Evolutionary conservation across 2,797 vertebrate genomes (phyloP), one percentile per base, ranked within the genome.

Genomic region (Anguilla megastoma): DNA sequence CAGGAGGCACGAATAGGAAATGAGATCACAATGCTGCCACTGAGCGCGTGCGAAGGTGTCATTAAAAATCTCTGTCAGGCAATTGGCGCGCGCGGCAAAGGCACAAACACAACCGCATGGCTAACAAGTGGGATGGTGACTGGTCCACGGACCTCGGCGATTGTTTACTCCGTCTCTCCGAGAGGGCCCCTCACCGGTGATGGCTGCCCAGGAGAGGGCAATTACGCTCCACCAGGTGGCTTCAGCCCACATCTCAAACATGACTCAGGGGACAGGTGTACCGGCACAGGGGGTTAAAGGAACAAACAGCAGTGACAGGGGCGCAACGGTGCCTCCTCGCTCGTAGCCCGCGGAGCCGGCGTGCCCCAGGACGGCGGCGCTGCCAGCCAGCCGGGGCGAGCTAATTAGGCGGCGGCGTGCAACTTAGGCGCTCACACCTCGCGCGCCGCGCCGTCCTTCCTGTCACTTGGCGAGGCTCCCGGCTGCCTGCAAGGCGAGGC

Each of bases 341-440:
- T 96, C 95, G 94, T 94, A 96, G 95, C 95, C 97, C 91, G 94
- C 91, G 84, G 96, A 97, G 97, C 97, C 98, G 97, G 97, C 97
- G 95, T 97, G 97, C 96, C 96, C 96, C 96, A 96, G 96, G 96
- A 95, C 97, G 95, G 96, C 91, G 96, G 96, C 95, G 94, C 95
- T 96, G 96, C 96, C 96, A 97, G 94, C 95, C 95, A 96, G 96
- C 96, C 96, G 97, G 96, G 96, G 95, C 95, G 96, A 97, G 97
- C 96, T 98, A 98, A 98, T 99, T 97, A 98, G 97, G 97, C 95
- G 94, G 95, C 96, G 96, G 97, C 97, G 96, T 97, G 97, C 97
- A 97, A 96, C 92, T 97, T 96, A 96, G 96, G 96, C 96, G 95
- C 97, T 97, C 96, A 96, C 97, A 98, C 96, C 97, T 98, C 96